A percentile compares a stretch with the other conserved stretches of the same genome.
Conservation (phyloP, 2,888 invertebrate genomes). For the Aspidiotus rigidus region DNA sequence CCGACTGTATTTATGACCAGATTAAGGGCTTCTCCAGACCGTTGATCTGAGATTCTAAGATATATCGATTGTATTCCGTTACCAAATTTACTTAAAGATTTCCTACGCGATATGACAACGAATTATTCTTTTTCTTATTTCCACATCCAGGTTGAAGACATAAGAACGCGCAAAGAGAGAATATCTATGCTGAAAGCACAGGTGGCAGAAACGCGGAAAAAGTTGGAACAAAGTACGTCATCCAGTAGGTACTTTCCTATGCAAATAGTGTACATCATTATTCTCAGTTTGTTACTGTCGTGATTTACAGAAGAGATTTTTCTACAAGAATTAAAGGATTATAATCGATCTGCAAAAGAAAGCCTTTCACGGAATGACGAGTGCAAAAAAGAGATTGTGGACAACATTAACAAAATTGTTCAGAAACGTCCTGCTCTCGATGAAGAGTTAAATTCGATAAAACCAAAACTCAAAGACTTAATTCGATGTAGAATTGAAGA, state of each 20-base stretch:
- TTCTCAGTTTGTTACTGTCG: background rate
- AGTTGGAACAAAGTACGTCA: constrained; percentile 18
- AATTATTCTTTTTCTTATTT: background rate
- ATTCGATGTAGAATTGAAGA: constrained; percentile 53
- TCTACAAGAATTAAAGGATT: constrained; percentile 42
- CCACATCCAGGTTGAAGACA: constrained; percentile 12
- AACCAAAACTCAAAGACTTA: constrained; percentile 51
- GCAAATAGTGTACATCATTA: constrained; percentile 17
- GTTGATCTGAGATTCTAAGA: too few species aligned
- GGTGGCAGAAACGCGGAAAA: constrained; percentile 7
- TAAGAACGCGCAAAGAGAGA: constrained; percentile 11
- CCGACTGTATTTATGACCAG: too few species aligned
- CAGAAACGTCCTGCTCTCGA: constrained; percentile 47
- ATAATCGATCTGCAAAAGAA: constrained; percentile 46
- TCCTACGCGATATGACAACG: background rate
- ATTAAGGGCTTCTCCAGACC: too few species aligned
- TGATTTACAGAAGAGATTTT: constrained; percentile 42
- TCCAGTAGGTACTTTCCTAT: constrained; percentile 18
- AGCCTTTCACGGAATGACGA: constrained; percentile 54
- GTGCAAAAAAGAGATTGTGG: constrained; percentile 53
- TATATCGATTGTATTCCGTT: too few species aligned
- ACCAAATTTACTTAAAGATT: background rate
- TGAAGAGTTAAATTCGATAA: constrained; percentile 42
- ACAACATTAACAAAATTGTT: constrained; percentile 49
- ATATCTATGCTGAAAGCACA: constrained; percentile 16